Evolutionary conservation across 2,888 invertebrate species (phyloP).

Genomic region (Enchytraeus crypticus): DNA sequence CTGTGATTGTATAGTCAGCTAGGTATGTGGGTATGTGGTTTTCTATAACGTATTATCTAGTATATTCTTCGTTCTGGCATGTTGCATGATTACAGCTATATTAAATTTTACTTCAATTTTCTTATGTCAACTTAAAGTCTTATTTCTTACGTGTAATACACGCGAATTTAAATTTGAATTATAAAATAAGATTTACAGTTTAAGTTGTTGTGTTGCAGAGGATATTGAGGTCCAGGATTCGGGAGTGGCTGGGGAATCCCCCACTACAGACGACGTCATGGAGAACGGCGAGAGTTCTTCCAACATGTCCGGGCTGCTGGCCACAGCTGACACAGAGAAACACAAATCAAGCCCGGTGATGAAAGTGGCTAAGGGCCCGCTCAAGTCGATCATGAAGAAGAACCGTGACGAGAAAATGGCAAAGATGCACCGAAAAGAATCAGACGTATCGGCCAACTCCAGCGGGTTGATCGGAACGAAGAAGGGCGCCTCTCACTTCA

Average conservation of each 20-base stretch:
- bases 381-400: conserved; percentile 24
- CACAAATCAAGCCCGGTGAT: conserved; percentile 10
- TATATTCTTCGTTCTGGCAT: too few species aligned
- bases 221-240: conserved; percentile 11
- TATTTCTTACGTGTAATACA: too few species aligned
- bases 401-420: conserved; percentile 1
- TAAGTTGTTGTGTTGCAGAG: conserved; percentile 8
- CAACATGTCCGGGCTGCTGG: background rate
- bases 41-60: too few species aligned
- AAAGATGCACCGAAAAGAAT: background rate
- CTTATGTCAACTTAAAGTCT: too few species aligned
- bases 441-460: background rate
- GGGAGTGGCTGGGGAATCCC: background rate
- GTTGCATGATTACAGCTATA: too few species aligned
- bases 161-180: too few species aligned
- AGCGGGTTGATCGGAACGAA: background rate
- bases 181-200: too few species aligned
- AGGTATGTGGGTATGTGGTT: too few species aligned
- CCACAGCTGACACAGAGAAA: background rate
- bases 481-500: conserved; percentile 4
- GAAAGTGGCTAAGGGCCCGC: conserved; percentile 16
- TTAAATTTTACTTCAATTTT: too few species aligned
- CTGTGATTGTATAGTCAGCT: too few species aligned
- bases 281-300: background rate
- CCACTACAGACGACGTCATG: conserved; percentile 1